Evolutionary conservation across 92 coral and sea anemone genomes (phyloP).

Genomic region (Zoanthus gigantus): DNA sequence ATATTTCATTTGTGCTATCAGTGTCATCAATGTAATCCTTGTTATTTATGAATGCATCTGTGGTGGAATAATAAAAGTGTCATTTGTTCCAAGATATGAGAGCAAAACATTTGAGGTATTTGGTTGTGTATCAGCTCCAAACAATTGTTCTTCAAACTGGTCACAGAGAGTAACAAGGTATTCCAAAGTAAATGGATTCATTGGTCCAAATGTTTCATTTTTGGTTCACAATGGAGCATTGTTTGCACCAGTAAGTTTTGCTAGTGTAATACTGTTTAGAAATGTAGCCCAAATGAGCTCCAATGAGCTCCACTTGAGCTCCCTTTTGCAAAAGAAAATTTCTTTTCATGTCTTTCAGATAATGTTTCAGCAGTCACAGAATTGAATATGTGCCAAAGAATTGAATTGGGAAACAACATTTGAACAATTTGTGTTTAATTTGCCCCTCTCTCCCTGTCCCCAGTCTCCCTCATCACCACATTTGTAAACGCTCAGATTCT

Average conservation of each 20-base stretch:
- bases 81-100: conserved; percentile 43
- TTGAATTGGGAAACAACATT: too few relatives aligned
- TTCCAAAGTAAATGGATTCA: conserved; percentile 63
- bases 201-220: conserved; percentile 85
- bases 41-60: conserved; percentile 62
- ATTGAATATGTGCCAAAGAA: too few relatives aligned
- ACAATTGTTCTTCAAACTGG: neutral
- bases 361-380: too few relatives aligned
- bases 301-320: too few relatives aligned
- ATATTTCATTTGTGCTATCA: conserved; percentile 63
- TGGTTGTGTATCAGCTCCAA: conserved; percentile 61
- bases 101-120: conserved; percentile 34
- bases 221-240: conserved; percentile 76
- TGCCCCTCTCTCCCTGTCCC: too few relatives aligned
- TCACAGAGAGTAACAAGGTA: conserved; percentile 38
- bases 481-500: too few relatives aligned
- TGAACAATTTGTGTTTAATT: too few relatives aligned
- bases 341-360: too few relatives aligned
- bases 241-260: conserved; percentile 77
- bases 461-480: too few relatives aligned
- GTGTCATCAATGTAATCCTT: conserved; percentile 60
- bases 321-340: too few relatives aligned
- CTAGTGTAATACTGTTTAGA: too few relatives aligned
- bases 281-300: too few relatives aligned
- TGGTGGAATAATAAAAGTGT: conserved; percentile 73